phyloP scores from a whole-genome alignment of 2,888 invertebrate species.

The Athalia rosae region DNA sequence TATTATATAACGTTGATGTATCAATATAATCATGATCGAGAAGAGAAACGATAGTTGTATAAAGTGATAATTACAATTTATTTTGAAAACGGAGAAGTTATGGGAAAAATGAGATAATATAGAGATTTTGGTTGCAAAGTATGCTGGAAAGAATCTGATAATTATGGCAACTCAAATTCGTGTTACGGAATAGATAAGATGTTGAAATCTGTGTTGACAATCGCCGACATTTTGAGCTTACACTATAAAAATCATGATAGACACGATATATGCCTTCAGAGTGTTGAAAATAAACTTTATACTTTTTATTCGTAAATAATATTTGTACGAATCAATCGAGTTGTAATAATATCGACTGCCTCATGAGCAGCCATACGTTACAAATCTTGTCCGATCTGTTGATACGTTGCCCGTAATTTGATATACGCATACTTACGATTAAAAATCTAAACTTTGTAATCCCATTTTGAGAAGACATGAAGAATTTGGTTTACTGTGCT shows the following conservation, averaged over 20 bases:
- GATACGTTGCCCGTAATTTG: neutral
- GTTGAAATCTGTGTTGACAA: conserved; percentile 69
- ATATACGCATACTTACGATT: conserved; percentile 44
- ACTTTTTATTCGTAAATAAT: conserved; percentile 46
- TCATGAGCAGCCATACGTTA: neutral
- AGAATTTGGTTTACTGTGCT: conserved; percentile 9
- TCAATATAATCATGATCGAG: conserved; percentile 5
- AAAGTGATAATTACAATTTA: conserved; percentile 29
- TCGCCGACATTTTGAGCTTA: conserved; percentile 66
- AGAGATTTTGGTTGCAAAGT: neutral
- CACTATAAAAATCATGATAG: conserved; percentile 33
- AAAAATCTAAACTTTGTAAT: conserved; percentile 49
- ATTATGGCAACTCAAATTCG: conserved; percentile 22
- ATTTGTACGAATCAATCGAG: neutral
- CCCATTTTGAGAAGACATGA: conserved; percentile 20
- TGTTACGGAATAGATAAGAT: conserved; percentile 64
- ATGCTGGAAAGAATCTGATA: neutral
- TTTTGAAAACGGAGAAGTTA: too few relatives aligned
- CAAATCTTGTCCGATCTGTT: conserved; percentile 1
- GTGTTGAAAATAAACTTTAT: conserved; percentile 50
- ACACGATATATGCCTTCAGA: conserved; percentile 57
- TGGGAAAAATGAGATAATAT: neutral
- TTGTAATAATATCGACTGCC: conserved; percentile 10
- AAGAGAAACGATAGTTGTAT: neutral
- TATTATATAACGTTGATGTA: neutral